A percentile compares a stretch with the other conserved stretches of the same genome.
Conservation (phyloP, 2,888 invertebrate species). For the Cecidostiba fungosa region DNA sequence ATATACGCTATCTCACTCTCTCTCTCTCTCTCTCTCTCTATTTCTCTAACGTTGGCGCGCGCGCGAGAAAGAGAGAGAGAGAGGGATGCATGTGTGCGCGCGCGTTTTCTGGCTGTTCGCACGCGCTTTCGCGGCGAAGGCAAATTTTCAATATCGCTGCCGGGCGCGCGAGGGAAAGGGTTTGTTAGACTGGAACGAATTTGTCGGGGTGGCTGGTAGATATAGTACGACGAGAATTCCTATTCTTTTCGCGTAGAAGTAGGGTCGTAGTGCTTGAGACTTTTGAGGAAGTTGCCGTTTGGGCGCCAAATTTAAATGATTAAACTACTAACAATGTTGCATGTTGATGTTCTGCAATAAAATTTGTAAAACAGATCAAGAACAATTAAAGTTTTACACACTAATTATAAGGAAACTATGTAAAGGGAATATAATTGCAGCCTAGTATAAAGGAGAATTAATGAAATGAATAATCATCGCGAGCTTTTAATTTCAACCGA, state of each 20-base stretch:
- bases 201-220: neutral
- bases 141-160: constrained; percentile 7
- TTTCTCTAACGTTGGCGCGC: neutral
- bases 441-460: neutral
- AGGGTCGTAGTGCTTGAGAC: neutral
- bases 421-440: neutral
- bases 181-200: constrained; percentile 1
- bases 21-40: neutral
- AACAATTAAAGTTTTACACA: neutral
- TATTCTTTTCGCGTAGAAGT: too few species aligned
- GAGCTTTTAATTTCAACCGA: neutral
- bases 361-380: neutral
- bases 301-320: neutral
- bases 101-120: constrained; percentile 12
- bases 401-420: neutral
- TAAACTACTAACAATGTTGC: too few species aligned
- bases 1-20: neutral
- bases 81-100: neutral
- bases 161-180: neutral
- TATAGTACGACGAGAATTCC: neutral
- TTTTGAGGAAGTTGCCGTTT: neutral
- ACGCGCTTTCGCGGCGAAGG: neutral
- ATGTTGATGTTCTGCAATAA: too few species aligned
- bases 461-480: constrained; percentile 6
- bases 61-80: too few species aligned